phyloP scores from a whole-genome alignment of 2,113 vertebrate species.

The Sinocyclocheilus anophthalmus region DNA sequence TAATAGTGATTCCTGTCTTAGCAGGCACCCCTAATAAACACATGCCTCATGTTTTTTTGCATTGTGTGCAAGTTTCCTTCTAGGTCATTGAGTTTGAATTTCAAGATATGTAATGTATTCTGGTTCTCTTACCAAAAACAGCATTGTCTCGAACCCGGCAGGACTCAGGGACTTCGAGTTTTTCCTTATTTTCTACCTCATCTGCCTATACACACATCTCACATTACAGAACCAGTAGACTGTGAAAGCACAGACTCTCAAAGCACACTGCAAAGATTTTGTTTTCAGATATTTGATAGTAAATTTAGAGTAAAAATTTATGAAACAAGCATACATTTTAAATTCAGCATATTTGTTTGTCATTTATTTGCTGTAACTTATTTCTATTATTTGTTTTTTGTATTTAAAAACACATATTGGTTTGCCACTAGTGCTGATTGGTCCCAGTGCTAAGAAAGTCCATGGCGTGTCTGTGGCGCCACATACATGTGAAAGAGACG shows the following conservation, averaged over 20 bases:
- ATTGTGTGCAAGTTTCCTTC: constrained; percentile 13
- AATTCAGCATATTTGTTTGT: not conserved
- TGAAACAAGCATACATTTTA: not conserved
- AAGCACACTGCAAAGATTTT: not conserved
- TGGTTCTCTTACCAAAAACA: not conserved
- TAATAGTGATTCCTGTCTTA: not conserved
- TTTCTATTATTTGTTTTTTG: not conserved
- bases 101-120: not conserved
- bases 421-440: not conserved
- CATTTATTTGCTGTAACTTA: not conserved
- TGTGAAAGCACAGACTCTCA: not conserved
- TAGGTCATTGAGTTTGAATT: constrained; percentile 4
- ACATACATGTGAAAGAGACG: not conserved
- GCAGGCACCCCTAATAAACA: not conserved
- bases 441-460: not conserved
- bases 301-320: not conserved
- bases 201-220: constrained; percentile 15
- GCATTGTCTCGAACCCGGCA: not conserved
- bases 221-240: constrained; percentile 6
- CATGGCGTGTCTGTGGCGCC: not conserved
- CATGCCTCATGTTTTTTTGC: constrained; percentile 9
- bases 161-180: not conserved
- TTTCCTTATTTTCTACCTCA: not conserved
- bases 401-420: not conserved
- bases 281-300: no score